Base-by-base conservation (phyloP, 1,140 invertebrate genomes). In the Trachelipus rathkii region DNA sequence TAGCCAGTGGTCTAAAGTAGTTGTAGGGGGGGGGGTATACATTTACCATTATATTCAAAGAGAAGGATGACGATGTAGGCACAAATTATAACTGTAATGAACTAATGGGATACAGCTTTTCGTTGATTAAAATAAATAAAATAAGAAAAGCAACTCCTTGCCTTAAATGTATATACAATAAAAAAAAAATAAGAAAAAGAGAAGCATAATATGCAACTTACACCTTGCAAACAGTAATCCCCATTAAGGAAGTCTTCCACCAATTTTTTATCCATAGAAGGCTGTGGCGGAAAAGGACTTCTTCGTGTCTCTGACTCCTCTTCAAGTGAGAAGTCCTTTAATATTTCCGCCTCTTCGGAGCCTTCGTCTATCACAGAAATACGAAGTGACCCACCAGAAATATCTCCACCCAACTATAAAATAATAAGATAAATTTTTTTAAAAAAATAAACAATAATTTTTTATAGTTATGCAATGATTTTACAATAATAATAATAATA, bases 151-250 rank as follows among this genome's bases (percentile, higher is more conserved):
- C 2, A 33, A n/a, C n/a, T 33, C 33, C 33, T 33, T 33, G 2
- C 6, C 33, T 6, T 33, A n/a, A n/a, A n/a, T n/a, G n/a, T n/a
- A n/a, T n/a, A n/a, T n/a, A n/a, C n/a, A n/a, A n/a, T n/a, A n/a
- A n/a, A n/a, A n/a, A 44, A 11, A 72, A 8, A 53, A 81, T 77
- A 9, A 19, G 10, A 53, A 44, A 24, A n/a, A n/a, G n/a, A n/a
- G n/a, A n/a, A n/a, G n/a, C n/a, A n/a, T n/a, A n/a, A 44, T n/a
- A 23, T 71, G 9, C 71, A 72, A 86, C 88, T 88, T 86, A 92
- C 92, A 81, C 93, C 93, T 84, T 90, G 88, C 7, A 95, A 85
- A 83, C 94, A 96, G 83, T 93, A 90, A 78, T 92, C 91, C 33
- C 94, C 94, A 74, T 89, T 90, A 0, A 97, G 84, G 82, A 97